These are phyloP conservation scores for Anorthoa munda DNA, from an alignment of 2,888 invertebrate genomes.

Conservation along the genomic window DNA sequence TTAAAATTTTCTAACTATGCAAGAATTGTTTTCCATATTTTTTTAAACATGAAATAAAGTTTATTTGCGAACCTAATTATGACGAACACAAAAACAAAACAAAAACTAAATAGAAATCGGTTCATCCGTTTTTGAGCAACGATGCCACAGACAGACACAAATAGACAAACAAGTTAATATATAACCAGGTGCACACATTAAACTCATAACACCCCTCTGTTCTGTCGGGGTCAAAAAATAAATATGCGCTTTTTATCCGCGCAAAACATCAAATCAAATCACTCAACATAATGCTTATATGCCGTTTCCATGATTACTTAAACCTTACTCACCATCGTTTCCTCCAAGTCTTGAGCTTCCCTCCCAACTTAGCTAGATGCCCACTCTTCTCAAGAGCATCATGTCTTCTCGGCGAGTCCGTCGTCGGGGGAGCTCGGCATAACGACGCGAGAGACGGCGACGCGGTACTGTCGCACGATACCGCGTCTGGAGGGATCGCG, in stretches of 20 bases:
- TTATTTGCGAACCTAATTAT: no score
- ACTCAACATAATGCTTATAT: no score
- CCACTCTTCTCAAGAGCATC: conserved; percentile 97
- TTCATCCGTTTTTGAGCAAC: no score
- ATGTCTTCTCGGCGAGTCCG: conserved; percentile 88
- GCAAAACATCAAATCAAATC: no score
- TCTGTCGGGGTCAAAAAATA: no score
- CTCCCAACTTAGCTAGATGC: conserved; percentile 97
- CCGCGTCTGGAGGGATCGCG: conserved; percentile 98
- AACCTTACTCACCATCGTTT: conserved; percentile 94
- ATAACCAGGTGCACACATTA: no score
- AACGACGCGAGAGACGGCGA: conserved; percentile 94
- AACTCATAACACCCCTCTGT: no score
- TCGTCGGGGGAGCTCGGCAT: conserved; percentile 72
- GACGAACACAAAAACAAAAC: no score
- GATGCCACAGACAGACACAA: no score
- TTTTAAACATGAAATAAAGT: neutral
- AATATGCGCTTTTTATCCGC: no score
- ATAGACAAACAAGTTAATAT: no score
- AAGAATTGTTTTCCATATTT: neutral
- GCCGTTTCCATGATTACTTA: neutral
- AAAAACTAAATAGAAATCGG: no score
- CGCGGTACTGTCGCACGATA: conserved; percentile 95
- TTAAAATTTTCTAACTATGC: neutral
- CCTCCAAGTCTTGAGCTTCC: conserved; percentile 99